Percentiles rank a stretch among this genome's conserved stretches.
These are phyloP conservation scores for Callopanchax toddi DNA, from an alignment of 2,113 vertebrate species.

Conservation along the genomic window DNA sequence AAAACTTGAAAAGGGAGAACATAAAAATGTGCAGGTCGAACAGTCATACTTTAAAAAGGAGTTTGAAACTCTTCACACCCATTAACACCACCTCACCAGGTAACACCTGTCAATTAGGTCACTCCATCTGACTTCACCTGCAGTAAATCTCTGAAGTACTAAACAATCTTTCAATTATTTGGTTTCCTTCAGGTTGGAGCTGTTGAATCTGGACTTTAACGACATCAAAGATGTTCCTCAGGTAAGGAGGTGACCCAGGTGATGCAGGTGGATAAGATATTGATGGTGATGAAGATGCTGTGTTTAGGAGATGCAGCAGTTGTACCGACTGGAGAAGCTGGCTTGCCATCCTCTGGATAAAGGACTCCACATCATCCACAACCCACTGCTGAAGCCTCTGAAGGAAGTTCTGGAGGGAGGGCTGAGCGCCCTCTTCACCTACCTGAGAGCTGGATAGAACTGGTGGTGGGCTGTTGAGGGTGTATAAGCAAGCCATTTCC, in stretches of 20 bases:
- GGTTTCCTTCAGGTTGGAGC: slow-evolving; percentile 76
- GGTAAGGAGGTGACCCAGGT: slow-evolving; percentile 33
- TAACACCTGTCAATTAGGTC: too few relatives aligned
- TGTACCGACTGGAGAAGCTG: slow-evolving; percentile 82
- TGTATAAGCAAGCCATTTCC: too few relatives aligned
- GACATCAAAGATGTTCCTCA: slow-evolving; percentile 87
- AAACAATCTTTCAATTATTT: too few relatives aligned
- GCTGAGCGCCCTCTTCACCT: slow-evolving; percentile 84
- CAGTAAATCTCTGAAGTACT: too few relatives aligned
- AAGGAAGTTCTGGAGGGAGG: slow-evolving; percentile 86
- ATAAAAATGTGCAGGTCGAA: too few relatives aligned
- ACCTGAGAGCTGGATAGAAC: slow-evolving; percentile 76
- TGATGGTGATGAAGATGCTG: not conserved
- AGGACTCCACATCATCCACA: slow-evolving; percentile 91
- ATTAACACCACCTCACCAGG: too few relatives aligned
- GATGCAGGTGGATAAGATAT: not conserved
- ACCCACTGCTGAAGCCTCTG: slow-evolving; percentile 88
- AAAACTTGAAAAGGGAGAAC: too few relatives aligned
- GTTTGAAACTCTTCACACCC: too few relatives aligned
- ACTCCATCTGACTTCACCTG: too few relatives aligned
- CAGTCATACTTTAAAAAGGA: too few relatives aligned
- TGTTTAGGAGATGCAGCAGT: slow-evolving; percentile 80
- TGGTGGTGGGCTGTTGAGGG: not conserved
- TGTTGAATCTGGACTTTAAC: slow-evolving; percentile 89
- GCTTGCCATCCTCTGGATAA: slow-evolving; percentile 94